Evolutionary conservation across 2,888 invertebrate genomes (phyloP).

Genomic region (Halictus quadricinctus): DNA sequence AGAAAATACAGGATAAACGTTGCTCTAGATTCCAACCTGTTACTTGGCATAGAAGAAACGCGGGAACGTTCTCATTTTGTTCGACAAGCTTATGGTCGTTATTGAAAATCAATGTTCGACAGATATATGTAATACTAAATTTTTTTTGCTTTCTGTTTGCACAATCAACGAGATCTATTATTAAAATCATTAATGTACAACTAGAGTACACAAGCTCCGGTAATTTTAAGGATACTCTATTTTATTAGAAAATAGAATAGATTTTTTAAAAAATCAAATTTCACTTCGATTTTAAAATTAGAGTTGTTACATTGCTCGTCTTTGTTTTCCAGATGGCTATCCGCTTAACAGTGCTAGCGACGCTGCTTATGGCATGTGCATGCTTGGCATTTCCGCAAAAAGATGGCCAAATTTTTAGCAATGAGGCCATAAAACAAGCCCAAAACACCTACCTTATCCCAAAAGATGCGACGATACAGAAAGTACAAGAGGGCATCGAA

Average conservation of each 20-base stretch:
- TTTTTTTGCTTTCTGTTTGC: background rate
- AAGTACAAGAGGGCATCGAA: slow-evolving; percentile 93
- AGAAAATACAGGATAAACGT: slow-evolving; percentile 35
- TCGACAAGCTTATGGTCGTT: background rate
- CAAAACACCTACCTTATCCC: slow-evolving; percentile 93
- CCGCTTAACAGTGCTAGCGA: slow-evolving; percentile 34
- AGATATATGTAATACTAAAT: background rate
- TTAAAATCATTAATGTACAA: background rate
- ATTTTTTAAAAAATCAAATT: background rate
- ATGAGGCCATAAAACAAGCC: slow-evolving; percentile 94
- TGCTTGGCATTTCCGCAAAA: slow-evolving; percentile 86
- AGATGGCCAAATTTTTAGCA: slow-evolving; percentile 92
- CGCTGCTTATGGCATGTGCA: slow-evolving; percentile 64
- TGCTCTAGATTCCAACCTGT: slow-evolving; percentile 40
- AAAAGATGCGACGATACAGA: slow-evolving; percentile 94
- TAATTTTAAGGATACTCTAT: background rate
- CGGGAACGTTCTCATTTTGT: slow-evolving; percentile 8
- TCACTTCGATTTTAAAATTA: background rate
- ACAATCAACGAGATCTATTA: background rate
- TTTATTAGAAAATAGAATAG: background rate
- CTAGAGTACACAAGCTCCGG: background rate
- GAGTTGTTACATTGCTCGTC: background rate
- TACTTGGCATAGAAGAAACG: slow-evolving; percentile 34
- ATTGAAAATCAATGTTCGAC: background rate
- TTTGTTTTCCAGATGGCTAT: slow-evolving; percentile 55